Conservation (phyloP, 2,888 invertebrate genomes). For the Aphrophora alni region DNA sequence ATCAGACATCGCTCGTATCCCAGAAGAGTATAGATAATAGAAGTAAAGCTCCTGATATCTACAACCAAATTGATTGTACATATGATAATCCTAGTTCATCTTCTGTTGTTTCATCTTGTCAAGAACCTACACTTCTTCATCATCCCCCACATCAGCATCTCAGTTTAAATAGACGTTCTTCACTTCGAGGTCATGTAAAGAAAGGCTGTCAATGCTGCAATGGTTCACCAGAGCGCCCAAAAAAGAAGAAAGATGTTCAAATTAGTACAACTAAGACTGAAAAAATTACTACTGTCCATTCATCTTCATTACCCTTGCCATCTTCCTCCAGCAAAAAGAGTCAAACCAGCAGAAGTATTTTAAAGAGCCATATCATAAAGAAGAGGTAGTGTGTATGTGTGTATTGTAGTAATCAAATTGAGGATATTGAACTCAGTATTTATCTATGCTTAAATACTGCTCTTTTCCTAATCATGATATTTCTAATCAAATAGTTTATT, state of each 20-base stretch:
- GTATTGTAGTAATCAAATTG: slow-evolving; percentile 23
- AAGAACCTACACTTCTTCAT: neutral
- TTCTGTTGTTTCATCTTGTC: slow-evolving; percentile 36
- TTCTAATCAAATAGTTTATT: too few species aligned
- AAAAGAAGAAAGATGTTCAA: slow-evolving; percentile 56
- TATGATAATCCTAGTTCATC: slow-evolving; percentile 42
- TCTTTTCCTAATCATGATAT: neutral
- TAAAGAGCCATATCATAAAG: slow-evolving; percentile 36
- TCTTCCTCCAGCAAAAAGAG: slow-evolving; percentile 14
- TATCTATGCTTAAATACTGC: neutral
- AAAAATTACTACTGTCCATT: slow-evolving; percentile 41
- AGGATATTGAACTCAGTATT: neutral
- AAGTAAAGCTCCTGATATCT: neutral
- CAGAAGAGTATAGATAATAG: neutral
- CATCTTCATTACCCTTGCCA: slow-evolving; percentile 16
- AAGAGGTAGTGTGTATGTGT: slow-evolving; percentile 35
- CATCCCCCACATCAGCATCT: slow-evolving; percentile 54
- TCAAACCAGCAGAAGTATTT: slow-evolving; percentile 3
- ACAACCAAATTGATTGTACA: slow-evolving; percentile 34
- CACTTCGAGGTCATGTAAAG: slow-evolving; percentile 66
- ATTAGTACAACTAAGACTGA: slow-evolving; percentile 43
- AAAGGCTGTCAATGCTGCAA: slow-evolving; percentile 69
- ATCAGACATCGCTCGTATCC: neutral
- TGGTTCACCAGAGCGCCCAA: slow-evolving; percentile 63
- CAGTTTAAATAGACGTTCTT: slow-evolving; percentile 56